Evolutionary conservation across 2,113 vertebrate genomes (phyloP).

Genomic region (Noturus placidus): DNA sequence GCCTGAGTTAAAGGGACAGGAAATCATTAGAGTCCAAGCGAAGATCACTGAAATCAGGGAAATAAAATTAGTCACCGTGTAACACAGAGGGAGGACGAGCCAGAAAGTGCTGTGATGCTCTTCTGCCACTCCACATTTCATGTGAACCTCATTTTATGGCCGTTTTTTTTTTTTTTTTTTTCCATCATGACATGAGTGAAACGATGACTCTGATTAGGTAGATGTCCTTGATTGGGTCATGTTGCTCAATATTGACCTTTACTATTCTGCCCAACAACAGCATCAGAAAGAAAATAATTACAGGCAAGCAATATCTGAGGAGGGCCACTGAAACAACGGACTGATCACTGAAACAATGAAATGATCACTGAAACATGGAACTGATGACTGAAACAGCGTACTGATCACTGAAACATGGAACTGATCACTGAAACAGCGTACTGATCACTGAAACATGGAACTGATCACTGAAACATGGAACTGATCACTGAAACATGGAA

Average conservation of each 20-base stretch:
- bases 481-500: background rate
- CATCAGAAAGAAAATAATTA: background rate
- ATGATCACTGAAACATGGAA: background rate
- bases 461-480: too few species aligned
- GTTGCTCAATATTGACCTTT: background rate
- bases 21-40: conserved; percentile 91
- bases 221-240: background rate
- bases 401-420: background rate
- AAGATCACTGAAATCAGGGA: conserved; percentile 87
- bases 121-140: background rate
- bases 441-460: too few species aligned
- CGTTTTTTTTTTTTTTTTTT: background rate
- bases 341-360: background rate
- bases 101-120: background rate
- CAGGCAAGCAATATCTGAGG: background rate
- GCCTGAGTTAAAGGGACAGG: conserved; percentile 85
- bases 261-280: background rate
- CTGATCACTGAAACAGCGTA: background rate
- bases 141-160: background rate
- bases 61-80: conserved; percentile 89
- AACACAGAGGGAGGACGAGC: conserved; percentile 53
- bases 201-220: background rate
- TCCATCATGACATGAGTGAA: background rate
- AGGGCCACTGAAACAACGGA: too few species aligned
- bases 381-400: background rate